Percentiles rank a stretch among this genome's conserved stretches.
phyloP scores from a whole-genome alignment of 2,797 vertebrate genomes.

The Antennarius maculatus region DNA sequence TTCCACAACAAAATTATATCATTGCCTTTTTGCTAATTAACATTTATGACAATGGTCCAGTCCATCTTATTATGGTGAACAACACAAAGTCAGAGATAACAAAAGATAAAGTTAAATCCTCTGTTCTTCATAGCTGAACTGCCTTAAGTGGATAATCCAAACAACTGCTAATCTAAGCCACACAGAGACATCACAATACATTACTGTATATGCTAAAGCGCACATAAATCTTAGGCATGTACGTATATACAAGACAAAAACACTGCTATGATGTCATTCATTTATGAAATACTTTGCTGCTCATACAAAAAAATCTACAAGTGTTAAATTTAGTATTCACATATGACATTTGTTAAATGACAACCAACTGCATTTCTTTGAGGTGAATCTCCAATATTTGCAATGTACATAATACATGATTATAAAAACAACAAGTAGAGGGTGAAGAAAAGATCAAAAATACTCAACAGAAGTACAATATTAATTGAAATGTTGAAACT shows the following conservation, averaged over 20 bases:
- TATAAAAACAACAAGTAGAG: constrained; percentile 1
- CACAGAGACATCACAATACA: constrained; percentile 55
- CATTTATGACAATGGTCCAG: background rate
- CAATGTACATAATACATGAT: constrained; percentile 30
- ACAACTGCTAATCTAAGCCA: constrained; percentile 35
- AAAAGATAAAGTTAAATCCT: constrained; percentile 1
- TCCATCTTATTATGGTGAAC: background rate
- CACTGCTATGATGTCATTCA: constrained; percentile 49
- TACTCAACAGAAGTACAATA: constrained; percentile 5
- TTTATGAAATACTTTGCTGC: constrained; percentile 57
- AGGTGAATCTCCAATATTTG: constrained; percentile 43
- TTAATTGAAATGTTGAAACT: background rate
- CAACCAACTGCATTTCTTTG: constrained; percentile 44
- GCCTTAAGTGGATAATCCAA: constrained; percentile 14
- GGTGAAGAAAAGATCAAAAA: constrained; percentile 11
- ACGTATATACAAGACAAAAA: constrained; percentile 63
- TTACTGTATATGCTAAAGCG: constrained; percentile 52
- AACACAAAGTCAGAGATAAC: background rate
- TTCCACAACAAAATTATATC: background rate
- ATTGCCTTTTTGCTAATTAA: background rate
- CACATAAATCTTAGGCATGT: constrained; percentile 53
- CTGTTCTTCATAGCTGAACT: constrained; percentile 20
- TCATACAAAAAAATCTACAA: constrained; percentile 78
- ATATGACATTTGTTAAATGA: constrained; percentile 52
- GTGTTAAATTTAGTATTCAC: constrained; percentile 62